A percentile compares a stretch with the other conserved stretches of the same genome.
phyloP scores from a whole-genome alignment of 1,140 invertebrate species.

The Papilio xuthus region DNA sequence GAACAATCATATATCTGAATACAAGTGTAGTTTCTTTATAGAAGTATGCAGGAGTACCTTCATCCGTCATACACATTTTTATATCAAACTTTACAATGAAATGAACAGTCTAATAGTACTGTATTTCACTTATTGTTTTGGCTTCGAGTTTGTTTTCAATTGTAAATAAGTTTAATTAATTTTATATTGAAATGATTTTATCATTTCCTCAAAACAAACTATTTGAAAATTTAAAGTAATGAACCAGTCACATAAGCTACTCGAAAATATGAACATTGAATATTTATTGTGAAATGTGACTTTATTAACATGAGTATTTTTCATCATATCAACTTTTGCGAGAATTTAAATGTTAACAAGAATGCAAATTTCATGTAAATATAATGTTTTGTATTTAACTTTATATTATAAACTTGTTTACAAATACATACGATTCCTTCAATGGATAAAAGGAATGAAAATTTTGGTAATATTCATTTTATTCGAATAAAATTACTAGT shows the following conservation, averaged over 20 bases:
- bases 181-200: not conserved
- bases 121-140: not conserved
- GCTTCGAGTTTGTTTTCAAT: not conserved
- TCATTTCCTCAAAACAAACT: not conserved
- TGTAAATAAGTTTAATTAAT: not conserved
- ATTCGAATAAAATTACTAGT: not conserved
- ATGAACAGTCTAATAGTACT: not conserved
- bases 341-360: not conserved
- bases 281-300: not conserved
- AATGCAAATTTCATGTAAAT: not conserved
- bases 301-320: not conserved
- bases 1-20: constrained; percentile 29
- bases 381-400: not conserved
- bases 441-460: not conserved
- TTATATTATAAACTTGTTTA: not conserved
- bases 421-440: not conserved
- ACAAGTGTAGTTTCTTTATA: not conserved
- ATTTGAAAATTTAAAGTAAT: not conserved
- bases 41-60: not conserved
- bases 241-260: not conserved
- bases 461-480: constrained; percentile 18
- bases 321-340: not conserved
- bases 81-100: not conserved
- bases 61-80: constrained; percentile 11
- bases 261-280: not conserved